phyloP scores from a whole-genome alignment of 2,113 vertebrate genomes.

The Myrmecophaga tridactyla region DNA sequence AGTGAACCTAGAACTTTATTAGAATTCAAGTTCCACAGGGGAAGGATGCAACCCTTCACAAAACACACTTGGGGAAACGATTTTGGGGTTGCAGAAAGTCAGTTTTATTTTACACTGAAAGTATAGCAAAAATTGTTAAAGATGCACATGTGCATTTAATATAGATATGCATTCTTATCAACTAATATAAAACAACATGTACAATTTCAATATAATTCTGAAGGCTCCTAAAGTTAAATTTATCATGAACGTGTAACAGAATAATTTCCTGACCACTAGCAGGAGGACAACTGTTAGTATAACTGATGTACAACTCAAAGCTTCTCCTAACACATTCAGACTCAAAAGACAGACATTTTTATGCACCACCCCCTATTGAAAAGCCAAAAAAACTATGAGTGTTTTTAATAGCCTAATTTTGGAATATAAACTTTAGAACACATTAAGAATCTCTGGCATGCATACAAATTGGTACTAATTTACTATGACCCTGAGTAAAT shows the following conservation, averaged over 20 bases:
- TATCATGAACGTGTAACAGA: slow-evolving; percentile 16
- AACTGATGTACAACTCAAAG: neutral
- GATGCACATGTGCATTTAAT: neutral
- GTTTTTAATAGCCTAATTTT: slow-evolving; percentile 14
- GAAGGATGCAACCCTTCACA: slow-evolving; percentile 26
- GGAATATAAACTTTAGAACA: slow-evolving; percentile 22
- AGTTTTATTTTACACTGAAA: neutral
- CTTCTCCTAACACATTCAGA: slow-evolving; percentile 42
- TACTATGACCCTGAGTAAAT: slow-evolving; percentile 36
- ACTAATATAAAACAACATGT: neutral
- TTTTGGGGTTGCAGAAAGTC: slow-evolving; percentile 6
- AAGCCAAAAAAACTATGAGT: slow-evolving; percentile 6
- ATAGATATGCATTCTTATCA: neutral
- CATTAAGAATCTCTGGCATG: neutral
- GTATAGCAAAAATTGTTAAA: slow-evolving; percentile 19
- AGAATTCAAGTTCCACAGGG: slow-evolving; percentile 17
- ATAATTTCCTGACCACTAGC: neutral
- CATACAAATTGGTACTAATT: slow-evolving; percentile 43
- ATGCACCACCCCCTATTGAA: neutral
- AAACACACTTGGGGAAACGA: slow-evolving; percentile 9
- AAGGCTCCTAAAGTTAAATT: slow-evolving; percentile 11
- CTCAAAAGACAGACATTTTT: slow-evolving; percentile 18
- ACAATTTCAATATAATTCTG: neutral
- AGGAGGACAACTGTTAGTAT: neutral
- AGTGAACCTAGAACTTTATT: slow-evolving; percentile 33